Base-by-base conservation (phyloP, 2,797 vertebrate species). In the Alectoris magna region DNA sequence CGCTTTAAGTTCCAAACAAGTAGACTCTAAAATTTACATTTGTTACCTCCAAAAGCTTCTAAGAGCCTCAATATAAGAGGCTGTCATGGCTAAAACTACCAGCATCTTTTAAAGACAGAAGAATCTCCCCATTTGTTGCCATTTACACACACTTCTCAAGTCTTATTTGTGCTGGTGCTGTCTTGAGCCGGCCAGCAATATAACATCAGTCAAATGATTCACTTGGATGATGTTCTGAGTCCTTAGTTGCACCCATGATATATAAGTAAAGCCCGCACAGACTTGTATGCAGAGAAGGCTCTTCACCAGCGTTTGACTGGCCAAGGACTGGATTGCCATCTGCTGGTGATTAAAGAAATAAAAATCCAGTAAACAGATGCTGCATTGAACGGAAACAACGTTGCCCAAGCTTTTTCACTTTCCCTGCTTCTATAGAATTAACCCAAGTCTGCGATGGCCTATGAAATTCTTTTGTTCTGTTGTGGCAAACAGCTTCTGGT, bases 281-380 rank as follows among this genome's bases (percentile, higher is more conserved):
- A 44, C 18, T 78, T 59, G 8, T 38, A 31, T 10, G n/a, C 14
- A 51, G 66, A 48, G 15, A 58, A 74, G 14, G 43, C 15, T 75
- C 51, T 78, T 73, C 46, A 27, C 27, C 19, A 43, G 18, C 49
- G 11, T 80, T 87, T 84, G 59, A 67, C 62, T 94, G 75, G 74
- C 84, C 90, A 94, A 88, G 86, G 93, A 29, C 73, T 86, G 91
- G 86, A 69, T 88, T 96, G 95, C 97, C 96, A 97, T 91, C 97
- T 97, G 76, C 95, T 94, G 97, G 95, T 84, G 41, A 95, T 27
- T 69, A 71, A 71, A 84, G 91, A 86, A 92, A 94, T 92, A 55
- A 81, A 55, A 85, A 38, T 11, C 34, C 64, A 68, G 8, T 19
- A 36, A 90, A 70, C 13, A 34, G 18, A 21, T 31, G 4, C 1